Base-by-base conservation (phyloP, 2,888 invertebrate species). In the Scaptomyza flava region DNA sequence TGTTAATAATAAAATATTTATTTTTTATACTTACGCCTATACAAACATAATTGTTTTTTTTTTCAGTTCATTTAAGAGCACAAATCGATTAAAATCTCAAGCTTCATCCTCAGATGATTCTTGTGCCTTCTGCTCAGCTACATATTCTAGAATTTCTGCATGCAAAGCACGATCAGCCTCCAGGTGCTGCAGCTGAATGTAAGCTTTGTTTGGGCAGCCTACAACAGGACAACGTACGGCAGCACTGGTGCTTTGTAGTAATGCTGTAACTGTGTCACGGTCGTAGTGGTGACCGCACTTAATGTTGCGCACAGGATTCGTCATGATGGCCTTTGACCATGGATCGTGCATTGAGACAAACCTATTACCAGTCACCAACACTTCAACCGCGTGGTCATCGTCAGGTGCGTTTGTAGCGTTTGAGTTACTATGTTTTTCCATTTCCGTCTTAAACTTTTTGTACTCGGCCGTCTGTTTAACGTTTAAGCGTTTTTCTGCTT, bases 261-360 rank as follows among this genome's bases (percentile, higher is more conserved):
- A 3, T 2, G 23, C 17, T 7, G 36, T 30, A 0, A 71, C 73
- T 0, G 73, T 68, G 4, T 71, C 61, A 0, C 42, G 53, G 3
- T 81, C 73, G 20, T 81, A 80, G 20, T 73, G 46, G 46, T 80
- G 79, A 0, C 77, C 81, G 12, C 81, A 80, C 0, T 48, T 66
- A 0, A 1, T 65, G 20, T 79, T 80, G 1, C 65, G 68, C 9
- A 81, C 53, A 0, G 79, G 81, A 45, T 81, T 53, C 6, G 11
- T 0, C 56, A 81, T 73, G 0, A 71, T 30, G 2, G 14, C 38
- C 43, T 67, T 78, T 1, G 79, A 56, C 81, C 80, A 80, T 0
- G 80, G 81, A 45, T 80, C 79, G 14, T 54, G 53, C 42, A 81
- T 54, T 6, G 79, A 71, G 27, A 60, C 14, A 5, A 27, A 31